Evolutionary conservation across 2,113 vertebrate species (phyloP).

Genomic region (Tenrec ecaudatus): DNA sequence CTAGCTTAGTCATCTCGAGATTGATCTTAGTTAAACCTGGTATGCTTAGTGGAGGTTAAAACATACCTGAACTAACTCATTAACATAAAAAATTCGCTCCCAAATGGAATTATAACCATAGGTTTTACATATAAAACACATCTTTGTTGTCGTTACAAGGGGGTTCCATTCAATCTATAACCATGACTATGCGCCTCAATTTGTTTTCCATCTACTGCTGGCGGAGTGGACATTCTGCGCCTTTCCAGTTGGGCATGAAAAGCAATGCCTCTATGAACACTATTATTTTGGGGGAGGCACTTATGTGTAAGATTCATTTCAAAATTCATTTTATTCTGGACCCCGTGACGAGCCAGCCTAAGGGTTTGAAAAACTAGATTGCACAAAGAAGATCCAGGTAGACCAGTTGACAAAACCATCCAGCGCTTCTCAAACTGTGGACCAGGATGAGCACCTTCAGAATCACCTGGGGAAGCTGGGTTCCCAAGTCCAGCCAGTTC

Average conservation of each 20-base stretch:
- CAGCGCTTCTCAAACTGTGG: background rate
- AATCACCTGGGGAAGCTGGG: background rate
- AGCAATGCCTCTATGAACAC: background rate
- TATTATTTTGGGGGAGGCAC: background rate
- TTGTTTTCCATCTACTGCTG: background rate
- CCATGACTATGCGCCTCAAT: background rate
- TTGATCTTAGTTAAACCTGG: too few species aligned
- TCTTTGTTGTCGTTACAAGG: background rate
- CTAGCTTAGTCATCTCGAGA: too few species aligned
- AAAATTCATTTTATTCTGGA: background rate
- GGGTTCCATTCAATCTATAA: background rate
- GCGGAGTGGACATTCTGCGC: background rate
- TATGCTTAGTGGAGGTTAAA: background rate
- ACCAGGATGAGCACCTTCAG: background rate
- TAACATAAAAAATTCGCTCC: background rate
- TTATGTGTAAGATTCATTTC: background rate
- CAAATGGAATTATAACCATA: background rate
- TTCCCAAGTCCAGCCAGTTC: background rate
- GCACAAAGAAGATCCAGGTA: background rate
- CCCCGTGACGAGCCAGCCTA: background rate
- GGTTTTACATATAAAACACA: background rate
- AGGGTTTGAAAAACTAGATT: slow-evolving; percentile 5
- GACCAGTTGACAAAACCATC: background rate
- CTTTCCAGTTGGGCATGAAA: background rate
- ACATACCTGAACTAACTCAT: background rate